Conservation (phyloP, 2,113 vertebrate genomes). For the Zootoca vivipara region DNA sequence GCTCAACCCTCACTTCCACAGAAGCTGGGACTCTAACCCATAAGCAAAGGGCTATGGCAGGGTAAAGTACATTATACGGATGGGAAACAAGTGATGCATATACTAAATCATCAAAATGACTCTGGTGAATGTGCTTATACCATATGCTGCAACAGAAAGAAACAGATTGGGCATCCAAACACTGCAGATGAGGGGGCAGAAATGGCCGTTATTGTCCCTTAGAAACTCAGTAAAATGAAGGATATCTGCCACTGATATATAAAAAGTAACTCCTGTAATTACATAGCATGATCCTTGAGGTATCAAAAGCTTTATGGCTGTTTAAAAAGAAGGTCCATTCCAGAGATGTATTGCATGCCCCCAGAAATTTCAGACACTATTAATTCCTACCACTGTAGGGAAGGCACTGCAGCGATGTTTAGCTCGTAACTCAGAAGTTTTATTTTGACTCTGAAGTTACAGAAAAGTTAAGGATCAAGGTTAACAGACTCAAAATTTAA, state of each 20-base stretch:
- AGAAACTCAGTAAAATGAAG: neutral
- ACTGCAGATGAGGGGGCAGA: neutral
- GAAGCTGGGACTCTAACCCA: neutral
- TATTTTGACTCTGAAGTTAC: conserved; percentile 12
- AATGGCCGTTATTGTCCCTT: fast-evolving
- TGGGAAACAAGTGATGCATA: neutral
- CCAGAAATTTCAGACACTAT: conserved; percentile 7
- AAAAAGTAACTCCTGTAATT: conserved; percentile 32
- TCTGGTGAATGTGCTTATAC: neutral
- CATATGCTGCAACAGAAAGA: neutral
- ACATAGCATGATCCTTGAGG: neutral
- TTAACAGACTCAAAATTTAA: neutral
- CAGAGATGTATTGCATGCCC: conserved; percentile 8
- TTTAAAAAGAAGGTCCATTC: conserved; percentile 28
- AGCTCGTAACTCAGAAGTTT: neutral
- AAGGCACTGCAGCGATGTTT: neutral
- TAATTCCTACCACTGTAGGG: conserved; percentile 4
- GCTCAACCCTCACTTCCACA: neutral
- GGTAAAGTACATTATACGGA: neutral
- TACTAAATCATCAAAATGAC: conserved; percentile 11
- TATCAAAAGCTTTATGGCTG: conserved; percentile 33
- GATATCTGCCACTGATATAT: neutral
- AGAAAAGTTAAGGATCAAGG: conserved; percentile 23
- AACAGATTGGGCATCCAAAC: neutral
- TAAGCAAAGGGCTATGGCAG: neutral